These are phyloP conservation scores for Cryptops parisi DNA, from an alignment of 2,888 invertebrate genomes.

Conservation along the genomic window DNA sequence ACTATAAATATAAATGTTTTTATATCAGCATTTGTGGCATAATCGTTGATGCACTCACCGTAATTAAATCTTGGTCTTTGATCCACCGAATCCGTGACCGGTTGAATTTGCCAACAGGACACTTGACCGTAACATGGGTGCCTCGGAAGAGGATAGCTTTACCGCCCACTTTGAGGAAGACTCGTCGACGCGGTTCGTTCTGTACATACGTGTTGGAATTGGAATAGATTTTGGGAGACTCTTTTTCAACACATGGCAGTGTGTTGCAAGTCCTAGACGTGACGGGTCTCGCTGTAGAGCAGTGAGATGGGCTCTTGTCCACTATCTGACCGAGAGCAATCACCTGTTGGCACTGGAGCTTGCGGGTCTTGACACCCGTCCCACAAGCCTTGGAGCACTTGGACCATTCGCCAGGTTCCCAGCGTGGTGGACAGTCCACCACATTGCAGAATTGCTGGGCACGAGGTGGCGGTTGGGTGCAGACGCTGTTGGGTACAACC, in stretches of 20 bases:
- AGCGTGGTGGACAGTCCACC: slow-evolving; percentile 78
- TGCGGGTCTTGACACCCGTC: slow-evolving; percentile 70
- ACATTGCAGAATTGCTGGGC: slow-evolving; percentile 85
- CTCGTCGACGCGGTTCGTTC: slow-evolving; percentile 62
- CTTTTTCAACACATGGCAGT: slow-evolving; percentile 54
- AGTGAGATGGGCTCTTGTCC: slow-evolving; percentile 54
- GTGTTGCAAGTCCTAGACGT: slow-evolving; percentile 72
- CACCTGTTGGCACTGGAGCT: slow-evolving; percentile 62
- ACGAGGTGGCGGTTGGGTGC: slow-evolving; percentile 76
- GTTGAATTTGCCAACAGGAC: slow-evolving; percentile 66
- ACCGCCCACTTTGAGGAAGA: slow-evolving; percentile 76
- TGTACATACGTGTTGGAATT: slow-evolving; percentile 72
- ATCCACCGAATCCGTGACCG: slow-evolving; percentile 76
- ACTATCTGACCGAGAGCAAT: slow-evolving; percentile 86
- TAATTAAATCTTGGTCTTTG: slow-evolving; percentile 56
- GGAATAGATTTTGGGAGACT: slow-evolving; percentile 60
- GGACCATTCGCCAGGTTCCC: slow-evolving; percentile 78
- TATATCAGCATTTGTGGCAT: too few species aligned
- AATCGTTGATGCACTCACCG: too few species aligned
- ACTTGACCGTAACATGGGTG: slow-evolving; percentile 82
- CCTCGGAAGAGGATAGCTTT: slow-evolving; percentile 80
- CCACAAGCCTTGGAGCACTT: slow-evolving; percentile 87
- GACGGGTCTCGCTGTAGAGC: slow-evolving; percentile 50
- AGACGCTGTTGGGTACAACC: slow-evolving; percentile 83
- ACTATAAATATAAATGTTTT: not conserved